Percentiles rank a stretch among this genome's conserved stretches.
phyloP scores from a whole-genome alignment of 2,888 invertebrate species.

The Eugnorisma glareosa region DNA sequence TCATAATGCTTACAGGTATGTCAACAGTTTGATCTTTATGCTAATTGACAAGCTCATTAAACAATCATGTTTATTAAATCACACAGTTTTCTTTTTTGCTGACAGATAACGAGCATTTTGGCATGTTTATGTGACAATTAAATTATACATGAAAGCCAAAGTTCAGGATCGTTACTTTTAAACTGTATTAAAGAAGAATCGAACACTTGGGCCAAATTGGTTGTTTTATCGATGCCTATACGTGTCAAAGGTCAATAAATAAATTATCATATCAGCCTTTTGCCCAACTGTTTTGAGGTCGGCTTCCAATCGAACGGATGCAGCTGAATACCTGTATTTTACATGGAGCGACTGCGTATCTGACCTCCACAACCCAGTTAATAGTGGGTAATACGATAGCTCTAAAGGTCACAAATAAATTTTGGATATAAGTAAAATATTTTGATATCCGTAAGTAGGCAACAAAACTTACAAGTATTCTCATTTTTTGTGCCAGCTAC shows the following conservation, averaged over 20 bases:
- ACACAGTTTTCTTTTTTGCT: constrained; percentile 19
- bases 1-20: constrained; percentile 8
- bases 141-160: constrained; percentile 19
- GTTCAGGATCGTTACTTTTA: constrained; percentile 23
- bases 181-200: background rate
- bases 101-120: constrained; percentile 30
- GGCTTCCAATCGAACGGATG: background rate
- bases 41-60: constrained; percentile 37
- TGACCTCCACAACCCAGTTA: background rate
- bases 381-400: background rate
- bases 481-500: background rate
- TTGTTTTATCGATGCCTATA: background rate
- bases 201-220: background rate
- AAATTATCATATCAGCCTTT: background rate
- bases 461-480: background rate
- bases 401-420: background rate
- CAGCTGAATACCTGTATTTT: background rate
- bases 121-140: constrained; percentile 16
- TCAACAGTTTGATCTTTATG: constrained; percentile 27
- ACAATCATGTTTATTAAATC: constrained; percentile 43
- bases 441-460: background rate
- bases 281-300: background rate
- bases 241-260: background rate
- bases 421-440: background rate
- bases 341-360: background rate